These are phyloP conservation scores for Ischnura elegans DNA, from an alignment of 2,888 invertebrate genomes.

Conservation along the genomic window DNA sequence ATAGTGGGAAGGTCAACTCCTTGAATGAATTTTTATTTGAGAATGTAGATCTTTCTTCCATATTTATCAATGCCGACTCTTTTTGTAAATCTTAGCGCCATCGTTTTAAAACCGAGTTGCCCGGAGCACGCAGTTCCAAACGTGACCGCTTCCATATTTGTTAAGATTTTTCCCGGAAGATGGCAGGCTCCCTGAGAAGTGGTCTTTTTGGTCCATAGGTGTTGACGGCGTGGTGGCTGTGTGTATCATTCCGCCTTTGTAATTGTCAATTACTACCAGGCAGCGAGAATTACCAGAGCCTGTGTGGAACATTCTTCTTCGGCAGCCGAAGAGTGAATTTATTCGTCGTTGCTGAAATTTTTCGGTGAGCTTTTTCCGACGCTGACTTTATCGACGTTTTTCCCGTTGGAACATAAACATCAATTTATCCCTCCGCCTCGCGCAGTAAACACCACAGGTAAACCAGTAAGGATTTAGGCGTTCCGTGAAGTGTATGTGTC, in stretches of 20 bases:
- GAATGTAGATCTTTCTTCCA: too few species aligned
- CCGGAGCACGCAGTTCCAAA: neutral
- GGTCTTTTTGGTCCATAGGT: constrained; percentile 37
- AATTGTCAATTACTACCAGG: constrained; percentile 5
- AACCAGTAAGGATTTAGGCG: constrained; percentile 56
- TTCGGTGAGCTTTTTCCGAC: neutral
- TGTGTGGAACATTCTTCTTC: neutral
- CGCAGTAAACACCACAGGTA: constrained; percentile 57
- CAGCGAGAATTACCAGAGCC: neutral
- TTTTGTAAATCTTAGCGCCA: neutral
- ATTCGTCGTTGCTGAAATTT: neutral
- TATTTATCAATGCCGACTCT: neutral
- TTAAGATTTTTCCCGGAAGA: constrained; percentile 36
- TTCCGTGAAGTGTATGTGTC: constrained; percentile 39
- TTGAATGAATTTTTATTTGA: too few species aligned
- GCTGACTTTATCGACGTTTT: neutral
- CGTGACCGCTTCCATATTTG: neutral
- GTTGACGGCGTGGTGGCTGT: constrained; percentile 52
- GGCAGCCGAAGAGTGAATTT: neutral
- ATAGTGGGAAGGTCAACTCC: too few species aligned
- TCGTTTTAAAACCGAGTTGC: neutral
- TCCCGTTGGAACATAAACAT: neutral
- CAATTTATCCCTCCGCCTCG: constrained; percentile 47
- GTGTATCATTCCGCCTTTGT: constrained; percentile 51
- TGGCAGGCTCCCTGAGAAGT: constrained; percentile 13